A percentile compares a stretch with the other conserved stretches of the same genome.
phyloP scores from a whole-genome alignment of 2,888 invertebrate species.

The Drosophila greeni region DNA sequence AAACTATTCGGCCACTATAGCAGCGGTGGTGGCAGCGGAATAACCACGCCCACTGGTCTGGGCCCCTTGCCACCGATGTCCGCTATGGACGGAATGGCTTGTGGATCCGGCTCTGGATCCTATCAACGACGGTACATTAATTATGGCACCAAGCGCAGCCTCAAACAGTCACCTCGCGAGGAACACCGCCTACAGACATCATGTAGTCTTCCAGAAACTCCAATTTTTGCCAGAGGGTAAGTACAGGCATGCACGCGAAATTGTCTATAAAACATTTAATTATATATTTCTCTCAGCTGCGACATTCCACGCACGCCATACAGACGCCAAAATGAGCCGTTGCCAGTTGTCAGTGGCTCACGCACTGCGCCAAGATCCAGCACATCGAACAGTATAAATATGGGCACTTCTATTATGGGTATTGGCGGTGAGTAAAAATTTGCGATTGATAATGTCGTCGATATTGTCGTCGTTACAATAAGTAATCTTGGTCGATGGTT shows the following conservation, averaged over 20 bases:
- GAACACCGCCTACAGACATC: slow-evolving; percentile 87
- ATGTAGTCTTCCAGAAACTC: slow-evolving; percentile 92
- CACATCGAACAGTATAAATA: slow-evolving; percentile 78
- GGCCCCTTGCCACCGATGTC: slow-evolving; percentile 61
- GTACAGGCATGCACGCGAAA: neutral
- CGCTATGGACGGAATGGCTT: slow-evolving; percentile 42
- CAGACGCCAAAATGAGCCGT: slow-evolving; percentile 80
- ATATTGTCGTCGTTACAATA: no score
- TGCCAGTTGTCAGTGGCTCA: slow-evolving; percentile 76
- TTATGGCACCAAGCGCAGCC: slow-evolving; percentile 78
- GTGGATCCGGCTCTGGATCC: slow-evolving; percentile 80
- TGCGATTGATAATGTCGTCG: neutral
- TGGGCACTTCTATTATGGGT: slow-evolving; percentile 78
- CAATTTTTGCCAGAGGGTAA: slow-evolving; percentile 88
- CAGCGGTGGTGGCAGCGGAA: slow-evolving; percentile 75
- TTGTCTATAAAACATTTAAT: neutral
- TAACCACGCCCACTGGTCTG: slow-evolving; percentile 72
- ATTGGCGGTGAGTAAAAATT: slow-evolving; percentile 65
- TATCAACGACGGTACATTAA: slow-evolving; percentile 79
- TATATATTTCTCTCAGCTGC: slow-evolving; percentile 79
- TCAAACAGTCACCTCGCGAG: slow-evolving; percentile 81
- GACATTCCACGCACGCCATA: slow-evolving; percentile 91
- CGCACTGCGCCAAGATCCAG: slow-evolving; percentile 82
- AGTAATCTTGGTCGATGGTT: no score
- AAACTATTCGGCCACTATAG: slow-evolving; percentile 80